Conservation (phyloP, 1,140 invertebrate genomes). For the Drosophila murphyi region DNA sequence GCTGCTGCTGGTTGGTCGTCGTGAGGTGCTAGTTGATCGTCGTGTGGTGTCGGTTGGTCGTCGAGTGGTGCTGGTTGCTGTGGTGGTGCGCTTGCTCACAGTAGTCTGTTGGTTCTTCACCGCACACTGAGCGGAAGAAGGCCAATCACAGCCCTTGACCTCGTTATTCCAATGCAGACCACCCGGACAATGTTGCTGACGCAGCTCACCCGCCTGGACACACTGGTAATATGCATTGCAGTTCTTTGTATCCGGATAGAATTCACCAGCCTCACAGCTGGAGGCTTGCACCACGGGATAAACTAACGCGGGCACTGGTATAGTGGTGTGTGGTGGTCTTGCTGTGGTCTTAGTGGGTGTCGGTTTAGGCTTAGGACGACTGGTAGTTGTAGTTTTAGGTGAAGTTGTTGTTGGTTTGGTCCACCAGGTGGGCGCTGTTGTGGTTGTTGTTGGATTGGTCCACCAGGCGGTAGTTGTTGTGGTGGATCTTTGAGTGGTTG, state of each 20-base stretch:
- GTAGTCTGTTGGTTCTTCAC: conserved; percentile 42
- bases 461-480: conserved; percentile 71
- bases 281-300: conserved; percentile 84
- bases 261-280: conserved; percentile 88
- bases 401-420: conserved; percentile 67
- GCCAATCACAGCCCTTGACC: conserved; percentile 90
- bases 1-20: neutral
- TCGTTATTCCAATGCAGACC: conserved; percentile 92
- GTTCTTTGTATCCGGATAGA: conserved; percentile 88
- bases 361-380: conserved; percentile 60
- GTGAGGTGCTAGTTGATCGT: no score
- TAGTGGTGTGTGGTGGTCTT: conserved; percentile 75
- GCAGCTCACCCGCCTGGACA: conserved; percentile 87
- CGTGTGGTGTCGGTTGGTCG: conserved; percentile 16
- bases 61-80: conserved; percentile 5
- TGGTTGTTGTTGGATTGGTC: conserved; percentile 61
- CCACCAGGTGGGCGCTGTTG: conserved; percentile 45
- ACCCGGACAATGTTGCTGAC: conserved; percentile 89
- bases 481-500: conserved; percentile 61
- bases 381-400: conserved; percentile 71
- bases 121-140: conserved; percentile 88
- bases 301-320: conserved; percentile 84
- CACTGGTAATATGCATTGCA: conserved; percentile 92
- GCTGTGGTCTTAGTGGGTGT: conserved; percentile 58
- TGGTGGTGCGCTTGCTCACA: neutral